Evolutionary conservation across 1,140 invertebrate species (phyloP), one percentile per base, ranked within the genome.

Genomic region (Zaprionus lachaisei): DNA sequence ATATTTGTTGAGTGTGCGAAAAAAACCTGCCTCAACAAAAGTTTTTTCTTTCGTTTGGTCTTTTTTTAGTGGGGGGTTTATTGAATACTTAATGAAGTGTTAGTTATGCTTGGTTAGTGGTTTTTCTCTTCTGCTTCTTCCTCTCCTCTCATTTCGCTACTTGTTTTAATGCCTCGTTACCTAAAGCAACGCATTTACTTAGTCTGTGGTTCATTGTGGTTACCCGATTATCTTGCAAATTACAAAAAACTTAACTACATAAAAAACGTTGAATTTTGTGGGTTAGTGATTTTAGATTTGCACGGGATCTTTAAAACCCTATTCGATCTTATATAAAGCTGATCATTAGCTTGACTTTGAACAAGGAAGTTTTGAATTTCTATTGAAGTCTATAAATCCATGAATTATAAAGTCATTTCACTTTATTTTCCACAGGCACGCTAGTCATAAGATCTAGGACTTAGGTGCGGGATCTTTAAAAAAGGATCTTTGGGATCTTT

Each of bases 21-120:
- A 71, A 64, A 71, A 65, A 54, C 54, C 38, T 41, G 67, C 67
- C 34, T 6, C 12, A 55, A 70, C 31, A 4, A 22, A 22, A 26
- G 22, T 5, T 47, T 38, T 60, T 70, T 20, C 26, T 68, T 79
- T 58, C 12, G 31, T 72, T 31, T 24, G 20, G 5, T 57, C 74
- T 64, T 74, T 55, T 54, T 72, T 37, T 64, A 31, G 28, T 61
- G 71, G 34, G 54, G 67, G 49, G 66, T 56, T 66, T 55, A 15
- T 60, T 17, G 72, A 69, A 78, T 72, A 64, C 65, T 58, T 79
- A 87, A 87, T 83, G 31, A 89, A 89, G 58, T 79, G 75, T 76
- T 81, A 54, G 65, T 73, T 81, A 72, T 67, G 83, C 83, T 78
- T 67, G 37, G 24, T 61, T 77, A 65, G 49, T 60, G 17, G 65